Evolutionary conservation across 2,888 invertebrate genomes (phyloP).

Genomic region (Cynaeus angustus): DNA sequence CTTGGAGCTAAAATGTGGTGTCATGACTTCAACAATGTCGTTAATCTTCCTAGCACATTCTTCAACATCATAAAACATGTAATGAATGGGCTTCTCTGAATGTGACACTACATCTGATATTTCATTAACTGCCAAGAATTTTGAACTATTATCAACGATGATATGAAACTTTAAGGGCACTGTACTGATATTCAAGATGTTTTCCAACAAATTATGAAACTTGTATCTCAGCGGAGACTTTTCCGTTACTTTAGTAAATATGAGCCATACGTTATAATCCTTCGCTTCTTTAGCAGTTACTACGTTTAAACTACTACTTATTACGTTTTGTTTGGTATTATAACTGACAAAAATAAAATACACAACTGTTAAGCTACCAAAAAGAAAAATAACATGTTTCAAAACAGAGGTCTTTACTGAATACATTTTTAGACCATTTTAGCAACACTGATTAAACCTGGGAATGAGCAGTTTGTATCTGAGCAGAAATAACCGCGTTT

Average conservation of each 20-base stretch:
- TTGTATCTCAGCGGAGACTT: conserved; percentile 73
- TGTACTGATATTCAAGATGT: conserved; percentile 72
- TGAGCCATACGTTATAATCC: conserved; percentile 74
- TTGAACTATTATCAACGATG: conserved; percentile 77
- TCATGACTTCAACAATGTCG: conserved; percentile 79
- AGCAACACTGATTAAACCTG: background rate
- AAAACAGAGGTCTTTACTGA: background rate
- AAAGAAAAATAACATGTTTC: conserved; percentile 14
- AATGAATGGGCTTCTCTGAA: conserved; percentile 68
- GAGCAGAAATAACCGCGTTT: no score
- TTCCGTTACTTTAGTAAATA: conserved; percentile 75
- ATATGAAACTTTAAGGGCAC: conserved; percentile 76
- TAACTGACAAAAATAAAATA: conserved; percentile 23
- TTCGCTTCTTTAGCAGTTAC: conserved; percentile 24
- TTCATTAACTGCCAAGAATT: conserved; percentile 73
- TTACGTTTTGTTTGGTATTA: background rate
- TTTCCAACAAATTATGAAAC: conserved; percentile 73
- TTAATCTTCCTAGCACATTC: conserved; percentile 75
- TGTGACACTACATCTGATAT: conserved; percentile 59
- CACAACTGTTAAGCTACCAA: conserved; percentile 1
- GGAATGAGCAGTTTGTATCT: no score
- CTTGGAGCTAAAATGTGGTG: conserved; percentile 81
- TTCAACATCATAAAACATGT: conserved; percentile 77
- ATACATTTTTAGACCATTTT: background rate
- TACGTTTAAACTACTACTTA: background rate